A percentile compares a stretch with the other conserved stretches of the same genome.
Conservation (phyloP, 2,888 invertebrate genomes). For the Stenodera caucasica region DNA sequence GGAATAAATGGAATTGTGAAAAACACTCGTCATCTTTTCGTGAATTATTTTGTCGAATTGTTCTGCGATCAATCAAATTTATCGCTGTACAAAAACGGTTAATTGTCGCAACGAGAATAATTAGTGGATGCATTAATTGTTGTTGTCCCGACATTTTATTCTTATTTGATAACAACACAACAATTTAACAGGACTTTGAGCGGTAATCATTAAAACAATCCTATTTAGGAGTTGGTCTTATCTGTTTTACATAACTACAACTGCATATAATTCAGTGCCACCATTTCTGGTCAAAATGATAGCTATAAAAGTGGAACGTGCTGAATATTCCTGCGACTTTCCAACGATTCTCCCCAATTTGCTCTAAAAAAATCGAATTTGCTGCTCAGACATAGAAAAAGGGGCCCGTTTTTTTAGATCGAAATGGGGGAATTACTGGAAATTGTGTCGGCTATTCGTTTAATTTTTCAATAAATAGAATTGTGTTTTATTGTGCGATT, state of each 20-base stretch:
- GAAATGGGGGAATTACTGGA: too few relatives aligned
- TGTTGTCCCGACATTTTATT: not conserved
- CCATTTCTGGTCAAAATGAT: not conserved
- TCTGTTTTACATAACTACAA: slow-evolving; percentile 3
- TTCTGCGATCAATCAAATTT: not conserved
- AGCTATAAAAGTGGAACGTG: not conserved
- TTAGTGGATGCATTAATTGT: not conserved
- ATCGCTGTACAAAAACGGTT: not conserved
- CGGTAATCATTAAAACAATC: slow-evolving; percentile 4
- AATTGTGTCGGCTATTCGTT: too few relatives aligned
- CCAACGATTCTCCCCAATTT: too few relatives aligned
- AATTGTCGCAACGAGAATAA: not conserved
- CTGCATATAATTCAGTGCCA: not conserved
- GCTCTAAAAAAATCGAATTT: too few relatives aligned
- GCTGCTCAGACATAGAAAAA: too few relatives aligned
- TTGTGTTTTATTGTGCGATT: too few relatives aligned
- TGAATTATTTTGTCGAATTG: too few relatives aligned
- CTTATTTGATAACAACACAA: not conserved
- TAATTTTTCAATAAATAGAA: not conserved
- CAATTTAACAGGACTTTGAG: not conserved
- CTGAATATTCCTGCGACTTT: not conserved
- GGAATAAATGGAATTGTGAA: not conserved
- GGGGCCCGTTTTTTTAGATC: too few relatives aligned
- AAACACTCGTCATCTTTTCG: too few relatives aligned
- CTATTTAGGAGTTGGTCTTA: not conserved